A percentile compares a stretch with the other conserved stretches of the same genome.
phyloP scores from a whole-genome alignment of 2,797 vertebrate species.

The Malacoctenus gilli region DNA sequence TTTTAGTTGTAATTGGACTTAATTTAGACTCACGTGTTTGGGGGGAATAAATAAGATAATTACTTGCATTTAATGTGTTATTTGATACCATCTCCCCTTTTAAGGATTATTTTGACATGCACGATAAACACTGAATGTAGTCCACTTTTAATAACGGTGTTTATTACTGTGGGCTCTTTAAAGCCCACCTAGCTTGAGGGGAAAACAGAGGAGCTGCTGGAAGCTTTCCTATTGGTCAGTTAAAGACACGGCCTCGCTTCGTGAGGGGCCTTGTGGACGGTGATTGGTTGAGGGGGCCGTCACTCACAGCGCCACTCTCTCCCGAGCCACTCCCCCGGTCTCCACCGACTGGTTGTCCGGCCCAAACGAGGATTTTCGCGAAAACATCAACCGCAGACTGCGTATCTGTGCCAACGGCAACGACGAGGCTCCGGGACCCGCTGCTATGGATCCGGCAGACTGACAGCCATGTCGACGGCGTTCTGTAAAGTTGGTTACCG shows the following conservation, averaged over 20 bases:
- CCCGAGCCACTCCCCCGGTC: conserved; percentile 40
- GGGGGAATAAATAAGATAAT: too few relatives aligned
- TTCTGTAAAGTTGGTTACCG: conserved; percentile 40
- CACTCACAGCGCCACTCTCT: conserved; percentile 48
- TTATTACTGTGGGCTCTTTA: conserved; percentile 64
- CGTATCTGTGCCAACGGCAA: conserved; percentile 32
- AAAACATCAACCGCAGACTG: conserved; percentile 67
- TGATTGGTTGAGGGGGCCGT: conserved; percentile 60
- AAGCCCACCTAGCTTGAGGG: conserved; percentile 73
- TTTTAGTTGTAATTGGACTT: too few relatives aligned
- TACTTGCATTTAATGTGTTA: too few relatives aligned
- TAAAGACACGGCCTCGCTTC: not conserved
- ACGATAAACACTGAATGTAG: too few relatives aligned
- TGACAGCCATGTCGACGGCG: conserved; percentile 58
- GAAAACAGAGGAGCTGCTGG: conserved; percentile 11
- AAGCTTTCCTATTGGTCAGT: conserved; percentile 66
- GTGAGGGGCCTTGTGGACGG: conserved; percentile 2
- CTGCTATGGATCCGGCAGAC: conserved; percentile 28
- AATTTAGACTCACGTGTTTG: too few relatives aligned
- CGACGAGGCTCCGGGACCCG: conserved; percentile 21
- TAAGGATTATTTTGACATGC: too few relatives aligned
- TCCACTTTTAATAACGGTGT: too few relatives aligned
- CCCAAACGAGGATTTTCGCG: conserved; percentile 61
- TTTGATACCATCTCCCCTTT: too few relatives aligned
- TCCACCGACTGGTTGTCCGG: conserved; percentile 46